These are phyloP conservation scores for Frankliniella fusca DNA, from an alignment of 2,888 invertebrate genomes.

Conservation along the genomic window DNA sequence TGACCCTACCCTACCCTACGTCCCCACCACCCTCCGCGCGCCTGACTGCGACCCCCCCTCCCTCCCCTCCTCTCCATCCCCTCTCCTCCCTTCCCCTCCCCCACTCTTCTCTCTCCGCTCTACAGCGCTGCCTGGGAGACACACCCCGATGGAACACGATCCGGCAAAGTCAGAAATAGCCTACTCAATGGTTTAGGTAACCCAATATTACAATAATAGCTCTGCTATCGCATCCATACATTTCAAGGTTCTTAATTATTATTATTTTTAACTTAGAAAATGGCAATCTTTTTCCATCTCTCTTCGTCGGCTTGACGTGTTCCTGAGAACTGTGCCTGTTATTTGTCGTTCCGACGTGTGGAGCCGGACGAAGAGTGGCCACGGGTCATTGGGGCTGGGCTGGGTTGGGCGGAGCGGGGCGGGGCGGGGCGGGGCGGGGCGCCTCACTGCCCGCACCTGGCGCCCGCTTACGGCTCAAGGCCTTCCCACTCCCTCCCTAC, in stretches of 20 bases:
- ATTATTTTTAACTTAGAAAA: no score
- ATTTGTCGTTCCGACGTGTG: slow-evolving; percentile 22
- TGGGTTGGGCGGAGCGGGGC: not conserved
- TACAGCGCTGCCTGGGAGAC: not conserved
- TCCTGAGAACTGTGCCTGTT: not conserved
- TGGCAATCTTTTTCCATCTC: no score
- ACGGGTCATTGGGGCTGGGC: slow-evolving; percentile 1
- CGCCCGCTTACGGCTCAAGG: not conserved
- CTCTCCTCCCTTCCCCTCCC: slow-evolving; percentile 27
- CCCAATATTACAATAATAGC: no score
- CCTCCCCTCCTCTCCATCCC: slow-evolving; percentile 27
- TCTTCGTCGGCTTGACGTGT: not conserved
- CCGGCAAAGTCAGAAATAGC: no score
- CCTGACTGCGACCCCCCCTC: not conserved
- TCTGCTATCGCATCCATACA: no score
- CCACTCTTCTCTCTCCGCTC: not conserved
- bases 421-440: not conserved
- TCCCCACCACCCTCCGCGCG: not conserved
- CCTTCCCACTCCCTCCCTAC: no score
- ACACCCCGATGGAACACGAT: not conserved
- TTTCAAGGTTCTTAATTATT: no score
- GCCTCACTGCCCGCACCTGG: not conserved
- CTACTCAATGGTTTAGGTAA: no score
- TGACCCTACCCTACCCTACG: slow-evolving; percentile 27
- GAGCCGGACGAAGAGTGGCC: slow-evolving; percentile 21